Evolutionary conservation across 2,113 vertebrate genomes (phyloP).

Genomic region (Pavo muticus): DNA sequence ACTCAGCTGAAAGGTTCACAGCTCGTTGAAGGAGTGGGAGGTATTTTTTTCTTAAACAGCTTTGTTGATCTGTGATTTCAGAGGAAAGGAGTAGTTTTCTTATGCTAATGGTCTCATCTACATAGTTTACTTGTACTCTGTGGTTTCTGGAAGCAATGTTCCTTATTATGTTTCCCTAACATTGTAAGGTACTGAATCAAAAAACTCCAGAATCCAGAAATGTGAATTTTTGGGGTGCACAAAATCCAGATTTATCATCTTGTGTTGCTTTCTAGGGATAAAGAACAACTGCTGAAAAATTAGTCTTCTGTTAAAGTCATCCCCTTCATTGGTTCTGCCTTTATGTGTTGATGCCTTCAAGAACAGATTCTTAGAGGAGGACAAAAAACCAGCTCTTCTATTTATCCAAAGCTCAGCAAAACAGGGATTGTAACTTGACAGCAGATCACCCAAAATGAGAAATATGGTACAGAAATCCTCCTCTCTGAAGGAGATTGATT

Average conservation of each 20-base stretch:
- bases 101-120: not conserved
- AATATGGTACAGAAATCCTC: not conserved
- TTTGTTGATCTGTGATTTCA: not conserved
- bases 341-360: not conserved
- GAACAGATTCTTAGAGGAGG: not conserved
- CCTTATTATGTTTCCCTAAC: not conserved
- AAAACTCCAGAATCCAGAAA: not conserved
- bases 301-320: not conserved
- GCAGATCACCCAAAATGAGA: not conserved
- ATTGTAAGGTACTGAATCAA: not conserved
- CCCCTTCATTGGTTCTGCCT: not conserved
- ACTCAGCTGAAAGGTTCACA: not conserved
- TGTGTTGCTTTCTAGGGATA: not conserved
- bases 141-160: not conserved
- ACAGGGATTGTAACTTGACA: not conserved
- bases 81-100: slow-evolving; percentile 1
- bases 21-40: not conserved
- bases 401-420: not conserved
- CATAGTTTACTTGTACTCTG: not conserved
- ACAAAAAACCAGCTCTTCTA: not conserved
- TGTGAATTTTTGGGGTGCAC: not conserved
- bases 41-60: not conserved
- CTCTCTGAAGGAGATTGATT: not conserved
- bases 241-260: not conserved
- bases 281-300: not conserved